Base-by-base conservation (phyloP, 2,797 vertebrate genomes). In the Pangasius macronema region DNA sequence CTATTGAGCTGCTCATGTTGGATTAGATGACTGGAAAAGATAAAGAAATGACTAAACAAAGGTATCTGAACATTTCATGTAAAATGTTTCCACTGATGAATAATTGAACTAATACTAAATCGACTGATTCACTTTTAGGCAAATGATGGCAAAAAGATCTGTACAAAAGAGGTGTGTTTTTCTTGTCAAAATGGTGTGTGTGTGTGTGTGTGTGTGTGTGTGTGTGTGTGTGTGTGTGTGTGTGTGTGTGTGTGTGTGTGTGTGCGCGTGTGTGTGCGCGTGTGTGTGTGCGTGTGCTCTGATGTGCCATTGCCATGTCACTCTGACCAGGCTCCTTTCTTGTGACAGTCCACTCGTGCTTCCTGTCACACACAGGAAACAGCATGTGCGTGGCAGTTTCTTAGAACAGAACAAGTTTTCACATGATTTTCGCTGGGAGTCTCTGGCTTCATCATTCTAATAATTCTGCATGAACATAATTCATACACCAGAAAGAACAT, bases 331-430 rank as follows among this genome's bases (percentile, higher is more conserved):
- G 51, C 30, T 82, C 70, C 46, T 83, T 49, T 81, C 70, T 85
- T 87, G 65, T 89, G 81, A 87, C 57, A 86, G 33, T 81, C 72
- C 70, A 57, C 87, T 85, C 30, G 57, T 88, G 85, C 75, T 85
- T 85, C 79, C 87, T 89, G 79, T 89, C 82, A 83, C 88, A 85
- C 68, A 82, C 46, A 87, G 85, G 83, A 87, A 87, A 65, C 59
- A 63, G 81, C 22, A 3, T 86, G 36, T 75, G 63, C 82, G 42
- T 85, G 53, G 24, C 27, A 59, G 39, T 84, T 73, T 4, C 67
- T 73, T 42, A n/a, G 83, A 72, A 84, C 42, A 68, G 30, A 53
- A 82, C 2, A 36, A 46, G 55, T 8, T 82, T 81, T 87, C 67
- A 89, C 16, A 46, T 51, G 72, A 13, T 53, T 49, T 53, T 70